Percentiles rank a stretch among this genome's conserved stretches.
Evolutionary conservation across 2,797 vertebrate genomes (phyloP).

Genomic region (Phyllotis vaccarum): DNA sequence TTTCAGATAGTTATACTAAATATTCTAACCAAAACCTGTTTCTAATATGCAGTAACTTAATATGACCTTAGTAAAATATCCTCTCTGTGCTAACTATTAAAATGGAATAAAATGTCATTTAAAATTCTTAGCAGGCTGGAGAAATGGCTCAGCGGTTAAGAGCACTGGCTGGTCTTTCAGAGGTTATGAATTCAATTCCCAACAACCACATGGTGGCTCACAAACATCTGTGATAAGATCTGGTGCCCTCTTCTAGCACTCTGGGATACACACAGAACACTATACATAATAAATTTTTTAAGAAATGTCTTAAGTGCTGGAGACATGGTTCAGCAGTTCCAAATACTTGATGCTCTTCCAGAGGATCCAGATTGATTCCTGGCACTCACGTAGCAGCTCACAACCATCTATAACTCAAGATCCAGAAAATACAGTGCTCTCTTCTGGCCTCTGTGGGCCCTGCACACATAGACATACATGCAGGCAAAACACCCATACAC

Average conservation of each 20-base stretch:
- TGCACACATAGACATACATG: neutral
- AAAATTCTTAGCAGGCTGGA: neutral
- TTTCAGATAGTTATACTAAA: slow-evolving; percentile 12
- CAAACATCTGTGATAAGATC: no score
- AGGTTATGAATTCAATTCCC: neutral
- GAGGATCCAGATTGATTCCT: neutral
- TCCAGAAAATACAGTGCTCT: neutral
- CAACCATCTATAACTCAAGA: neutral
- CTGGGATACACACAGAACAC: no score
- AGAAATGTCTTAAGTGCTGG: neutral
- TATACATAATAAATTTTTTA: no score
- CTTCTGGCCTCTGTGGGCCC: neutral
- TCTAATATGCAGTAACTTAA: slow-evolving; percentile 44
- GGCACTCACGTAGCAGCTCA: neutral
- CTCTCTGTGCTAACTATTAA: slow-evolving; percentile 47
- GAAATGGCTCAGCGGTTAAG: neutral
- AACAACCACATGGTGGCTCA: neutral
- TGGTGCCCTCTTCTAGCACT: no score
- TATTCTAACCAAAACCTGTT: slow-evolving; percentile 52
- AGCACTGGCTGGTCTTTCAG: neutral
- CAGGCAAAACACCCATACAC: neutral
- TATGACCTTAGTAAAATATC: slow-evolving; percentile 7
- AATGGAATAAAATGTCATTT: neutral
- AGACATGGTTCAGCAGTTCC: neutral
- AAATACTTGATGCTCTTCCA: neutral